Evolutionary conservation across 2,888 invertebrate species (phyloP).

Genomic region (Melinaea menophilus): DNA sequence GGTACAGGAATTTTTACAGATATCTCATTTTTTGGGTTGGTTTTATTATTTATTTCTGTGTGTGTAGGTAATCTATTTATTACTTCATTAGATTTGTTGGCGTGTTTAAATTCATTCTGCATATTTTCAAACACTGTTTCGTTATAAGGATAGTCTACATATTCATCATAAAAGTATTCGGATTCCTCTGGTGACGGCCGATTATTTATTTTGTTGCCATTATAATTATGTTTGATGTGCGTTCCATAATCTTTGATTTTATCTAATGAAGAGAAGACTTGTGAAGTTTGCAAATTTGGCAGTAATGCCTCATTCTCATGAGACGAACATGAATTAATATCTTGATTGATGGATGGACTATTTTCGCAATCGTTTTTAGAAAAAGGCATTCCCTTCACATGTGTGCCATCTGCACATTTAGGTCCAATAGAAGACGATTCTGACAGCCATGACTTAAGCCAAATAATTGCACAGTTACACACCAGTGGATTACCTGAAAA

Average conservation of each 20-base stretch:
- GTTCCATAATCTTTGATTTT: constrained; percentile 70
- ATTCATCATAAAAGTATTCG: constrained; percentile 90
- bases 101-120: constrained; percentile 50
- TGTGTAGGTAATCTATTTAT: constrained; percentile 74
- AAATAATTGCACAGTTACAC: constrained; percentile 89
- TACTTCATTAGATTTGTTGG: constrained; percentile 54
- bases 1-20: constrained; percentile 76
- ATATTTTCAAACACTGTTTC: constrained; percentile 71
- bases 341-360: constrained; percentile 67
- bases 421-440: constrained; percentile 87
- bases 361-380: constrained; percentile 82
- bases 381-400: constrained; percentile 84
- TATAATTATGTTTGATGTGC: constrained; percentile 64
- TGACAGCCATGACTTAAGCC: constrained; percentile 90
- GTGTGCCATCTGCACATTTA: constrained; percentile 86
- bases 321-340: constrained; percentile 77
- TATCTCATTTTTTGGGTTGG: constrained; percentile 53
- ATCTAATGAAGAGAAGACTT: constrained; percentile 79
- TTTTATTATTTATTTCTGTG: constrained; percentile 54
- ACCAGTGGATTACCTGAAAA: constrained; percentile 87
- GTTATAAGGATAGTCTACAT: constrained; percentile 86
- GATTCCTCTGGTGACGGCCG: constrained; percentile 85
- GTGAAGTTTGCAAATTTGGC: constrained; percentile 75
- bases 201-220: constrained; percentile 68
- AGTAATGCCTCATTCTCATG: constrained; percentile 83